A percentile compares a stretch with the other conserved stretches of the same genome.
These are phyloP conservation scores for Phymastichus coffea DNA, from an alignment of 1,140 invertebrate genomes.

Conservation along the genomic window DNA sequence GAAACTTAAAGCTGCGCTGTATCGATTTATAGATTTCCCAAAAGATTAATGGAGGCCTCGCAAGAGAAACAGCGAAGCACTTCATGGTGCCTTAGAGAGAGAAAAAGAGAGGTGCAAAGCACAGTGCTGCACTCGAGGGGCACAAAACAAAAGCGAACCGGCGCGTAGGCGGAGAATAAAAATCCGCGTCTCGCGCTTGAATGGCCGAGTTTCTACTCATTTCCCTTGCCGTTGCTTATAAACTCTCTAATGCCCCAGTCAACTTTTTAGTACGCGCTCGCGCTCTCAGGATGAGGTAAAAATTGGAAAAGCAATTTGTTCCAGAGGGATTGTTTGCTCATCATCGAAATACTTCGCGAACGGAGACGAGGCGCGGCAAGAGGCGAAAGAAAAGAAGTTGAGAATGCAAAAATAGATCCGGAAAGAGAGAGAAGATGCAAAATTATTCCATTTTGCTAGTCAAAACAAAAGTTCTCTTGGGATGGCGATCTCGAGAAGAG, in stretches of 20 bases:
- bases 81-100: not conserved
- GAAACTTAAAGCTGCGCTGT: slow-evolving; percentile 6
- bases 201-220: slow-evolving; percentile 11
- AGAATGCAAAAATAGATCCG: too few relatives aligned
- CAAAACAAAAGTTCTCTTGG: too few relatives aligned
- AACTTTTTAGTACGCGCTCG: too few relatives aligned
- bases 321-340: too few relatives aligned
- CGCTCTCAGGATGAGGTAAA: too few relatives aligned
- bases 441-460: too few relatives aligned
- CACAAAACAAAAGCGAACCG: slow-evolving; percentile 19
- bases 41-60: slow-evolving; percentile 10
- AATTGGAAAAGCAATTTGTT: too few relatives aligned
- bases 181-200: slow-evolving; percentile 20
- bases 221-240: slow-evolving; percentile 25
- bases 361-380: too few relatives aligned
- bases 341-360: too few relatives aligned
- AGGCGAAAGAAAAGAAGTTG: too few relatives aligned
- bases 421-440: too few relatives aligned
- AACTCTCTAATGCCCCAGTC: slow-evolving; percentile 29
- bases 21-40: slow-evolving; percentile 22
- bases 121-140: slow-evolving; percentile 2
- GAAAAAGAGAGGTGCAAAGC: slow-evolving; percentile 1
- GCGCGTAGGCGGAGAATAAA: slow-evolving; percentile 17
- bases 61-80: slow-evolving; percentile 16
- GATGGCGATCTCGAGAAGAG: too few relatives aligned